Percentiles rank a stretch among this genome's conserved stretches.
phyloP scores from a whole-genome alignment of 2,888 invertebrate species.

The Drosophila cracens region DNA sequence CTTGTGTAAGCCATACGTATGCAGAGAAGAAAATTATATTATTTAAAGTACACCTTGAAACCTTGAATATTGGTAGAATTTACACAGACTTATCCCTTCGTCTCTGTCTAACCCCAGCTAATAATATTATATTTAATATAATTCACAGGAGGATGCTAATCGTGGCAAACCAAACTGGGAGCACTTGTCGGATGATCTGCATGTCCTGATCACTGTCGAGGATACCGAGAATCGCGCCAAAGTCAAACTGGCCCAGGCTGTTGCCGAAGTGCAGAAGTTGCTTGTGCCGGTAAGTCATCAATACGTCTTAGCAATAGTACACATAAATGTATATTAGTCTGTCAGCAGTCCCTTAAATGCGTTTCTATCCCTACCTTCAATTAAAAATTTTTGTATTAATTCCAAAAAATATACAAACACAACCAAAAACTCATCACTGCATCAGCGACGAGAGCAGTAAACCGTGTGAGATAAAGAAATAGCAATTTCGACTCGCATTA shows the following conservation, averaged over 20 bases:
- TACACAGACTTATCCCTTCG: neutral
- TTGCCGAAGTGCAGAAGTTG: slow-evolving; percentile 98
- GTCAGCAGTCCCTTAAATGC: neutral
- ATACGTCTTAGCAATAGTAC: neutral
- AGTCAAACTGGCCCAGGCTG: slow-evolving; percentile 96
- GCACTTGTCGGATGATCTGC: slow-evolving; percentile 98
- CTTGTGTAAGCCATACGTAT: neutral
- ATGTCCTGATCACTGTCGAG: slow-evolving; percentile 99
- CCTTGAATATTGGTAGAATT: neutral
- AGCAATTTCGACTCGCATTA: slow-evolving; percentile 9
- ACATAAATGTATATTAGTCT: neutral
- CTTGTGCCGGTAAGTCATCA: slow-evolving; percentile 94
- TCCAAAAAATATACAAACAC: slow-evolving; percentile 14
- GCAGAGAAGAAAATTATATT: neutral
- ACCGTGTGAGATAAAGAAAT: slow-evolving; percentile 9
- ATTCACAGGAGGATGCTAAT: slow-evolving; percentile 97
- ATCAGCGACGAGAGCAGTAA: slow-evolving; percentile 14
- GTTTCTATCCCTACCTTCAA: neutral
- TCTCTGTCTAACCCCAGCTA: neutral
- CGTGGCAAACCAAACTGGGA: slow-evolving; percentile 99
- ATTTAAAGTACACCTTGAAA: neutral
- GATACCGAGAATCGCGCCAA: slow-evolving; percentile 98
- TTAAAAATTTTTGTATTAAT: slow-evolving; percentile 8
- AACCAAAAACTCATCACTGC: slow-evolving; percentile 20
- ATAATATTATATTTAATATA: neutral